A percentile compares a stretch with the other conserved stretches of the same genome.
Evolutionary conservation across 2,888 invertebrate species (phyloP).

Genomic region (Polymixis flavicincta): DNA sequence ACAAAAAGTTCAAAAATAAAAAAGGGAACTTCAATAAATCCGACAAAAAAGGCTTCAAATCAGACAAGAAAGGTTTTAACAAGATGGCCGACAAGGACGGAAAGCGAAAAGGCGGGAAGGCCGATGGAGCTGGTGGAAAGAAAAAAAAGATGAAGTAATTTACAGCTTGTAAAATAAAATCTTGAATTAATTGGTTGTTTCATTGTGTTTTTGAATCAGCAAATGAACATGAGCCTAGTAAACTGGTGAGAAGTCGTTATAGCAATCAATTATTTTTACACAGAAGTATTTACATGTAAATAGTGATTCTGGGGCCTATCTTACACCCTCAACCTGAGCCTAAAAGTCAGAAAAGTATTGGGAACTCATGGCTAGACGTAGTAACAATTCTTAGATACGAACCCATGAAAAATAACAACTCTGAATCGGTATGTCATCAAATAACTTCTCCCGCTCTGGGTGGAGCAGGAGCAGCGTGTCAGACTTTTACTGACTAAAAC

Average conservation of each 20-base stretch:
- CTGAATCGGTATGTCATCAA: no score
- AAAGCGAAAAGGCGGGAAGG: constrained; percentile 57
- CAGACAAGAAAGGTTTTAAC: constrained; percentile 75
- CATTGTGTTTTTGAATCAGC: constrained; percentile 21
- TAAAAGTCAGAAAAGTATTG: background rate
- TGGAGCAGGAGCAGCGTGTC: no score
- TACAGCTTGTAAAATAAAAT: constrained; percentile 46
- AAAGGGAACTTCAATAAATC: constrained; percentile 59
- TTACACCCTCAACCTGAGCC: background rate
- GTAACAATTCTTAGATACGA: background rate
- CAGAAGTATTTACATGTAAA: background rate
- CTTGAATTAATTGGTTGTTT: constrained; percentile 39
- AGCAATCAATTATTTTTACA: background rate
- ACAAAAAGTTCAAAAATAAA: constrained; percentile 59
- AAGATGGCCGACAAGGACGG: constrained; percentile 58
- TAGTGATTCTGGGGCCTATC: background rate
- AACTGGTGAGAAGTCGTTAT: background rate
- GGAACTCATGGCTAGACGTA: background rate
- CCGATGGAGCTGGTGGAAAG: constrained; percentile 78
- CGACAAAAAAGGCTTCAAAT: constrained; percentile 64
- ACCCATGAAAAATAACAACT: background rate
- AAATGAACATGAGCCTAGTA: background rate
- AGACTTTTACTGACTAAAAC: no score
- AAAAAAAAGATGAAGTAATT: constrained; percentile 80
- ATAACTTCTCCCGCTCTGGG: no score